These are phyloP conservation scores for Chelonoidis abingdonii DNA, from an alignment of 2,113 vertebrate genomes.

Conservation along the genomic window DNA sequence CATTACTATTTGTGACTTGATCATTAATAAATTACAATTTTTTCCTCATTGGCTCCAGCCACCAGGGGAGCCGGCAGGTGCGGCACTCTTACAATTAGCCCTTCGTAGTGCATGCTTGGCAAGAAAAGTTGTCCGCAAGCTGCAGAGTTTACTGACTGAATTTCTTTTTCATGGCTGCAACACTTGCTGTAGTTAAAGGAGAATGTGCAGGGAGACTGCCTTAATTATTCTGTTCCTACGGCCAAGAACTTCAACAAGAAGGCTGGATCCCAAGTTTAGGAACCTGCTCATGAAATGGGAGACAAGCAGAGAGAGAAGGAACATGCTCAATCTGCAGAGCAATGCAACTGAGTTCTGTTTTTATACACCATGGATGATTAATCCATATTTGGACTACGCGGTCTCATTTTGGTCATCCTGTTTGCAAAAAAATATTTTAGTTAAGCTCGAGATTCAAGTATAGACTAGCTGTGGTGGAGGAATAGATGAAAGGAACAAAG, in stretches of 20 bases:
- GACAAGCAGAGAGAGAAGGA: not conserved
- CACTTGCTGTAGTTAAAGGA: conserved; percentile 68
- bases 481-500: not conserved
- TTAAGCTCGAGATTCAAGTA: not conserved
- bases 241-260: not conserved
- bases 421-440: not conserved
- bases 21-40: conserved; percentile 81
- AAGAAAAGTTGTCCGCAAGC: conserved; percentile 77
- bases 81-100: conserved; percentile 82
- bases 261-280: not conserved
- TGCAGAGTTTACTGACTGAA: conserved; percentile 66
- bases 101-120: conserved; percentile 78
- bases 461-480: not conserved
- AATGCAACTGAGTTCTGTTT: rapidly evolving
- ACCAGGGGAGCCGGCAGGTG: conserved; percentile 82
- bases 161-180: conserved; percentile 45
- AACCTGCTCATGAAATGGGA: not conserved
- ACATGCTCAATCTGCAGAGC: rapidly evolving
- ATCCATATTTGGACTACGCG: rapidly evolving
- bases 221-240: not conserved
- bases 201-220: conserved; percentile 51
- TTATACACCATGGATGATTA: not conserved
- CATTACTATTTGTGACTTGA: conserved; percentile 80
- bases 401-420: not conserved
- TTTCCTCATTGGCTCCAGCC: conserved; percentile 66